These are phyloP conservation scores for Stomorhina lunata DNA, from an alignment of 2,888 invertebrate genomes.

Conservation along the genomic window DNA sequence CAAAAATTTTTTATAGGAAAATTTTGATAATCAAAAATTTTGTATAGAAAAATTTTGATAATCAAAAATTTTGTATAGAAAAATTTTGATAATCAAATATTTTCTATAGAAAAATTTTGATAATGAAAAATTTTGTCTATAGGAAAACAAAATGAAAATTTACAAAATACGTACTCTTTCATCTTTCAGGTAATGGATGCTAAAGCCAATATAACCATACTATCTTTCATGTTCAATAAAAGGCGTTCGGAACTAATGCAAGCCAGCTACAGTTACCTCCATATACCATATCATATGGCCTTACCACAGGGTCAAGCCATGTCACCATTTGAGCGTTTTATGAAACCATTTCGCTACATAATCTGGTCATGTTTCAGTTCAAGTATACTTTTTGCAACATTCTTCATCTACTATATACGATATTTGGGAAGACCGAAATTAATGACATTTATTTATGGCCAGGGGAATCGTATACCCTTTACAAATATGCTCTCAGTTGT, in stretches of 20 bases:
- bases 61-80: too few species aligned
- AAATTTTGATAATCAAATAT: too few species aligned
- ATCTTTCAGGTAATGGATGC: constrained; percentile 71
- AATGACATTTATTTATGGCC: constrained; percentile 71
- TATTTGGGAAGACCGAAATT: constrained; percentile 62
- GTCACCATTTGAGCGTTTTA: constrained; percentile 71
- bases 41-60: too few species aligned
- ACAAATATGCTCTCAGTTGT: constrained; percentile 70
- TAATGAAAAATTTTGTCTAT: too few species aligned
- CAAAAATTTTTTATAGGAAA: too few species aligned
- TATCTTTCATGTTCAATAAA: constrained; percentile 70
- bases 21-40: too few species aligned
- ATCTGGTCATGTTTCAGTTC: constrained; percentile 73
- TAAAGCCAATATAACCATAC: constrained; percentile 73
- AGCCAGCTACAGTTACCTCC: constrained; percentile 71
- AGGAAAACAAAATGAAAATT: too few species aligned
- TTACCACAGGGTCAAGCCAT: constrained; percentile 72
- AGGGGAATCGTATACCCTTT: constrained; percentile 70
- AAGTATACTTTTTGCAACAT: constrained; percentile 67
- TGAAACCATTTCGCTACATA: constrained; percentile 72
- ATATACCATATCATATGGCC: constrained; percentile 70
- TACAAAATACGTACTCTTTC: too few species aligned
- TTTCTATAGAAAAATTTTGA: too few species aligned
- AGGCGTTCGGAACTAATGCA: constrained; percentile 69
- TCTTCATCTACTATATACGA: constrained; percentile 67